Evolutionary conservation across 2,113 vertebrate genomes (phyloP).

Genomic region (Nipponia nippon): DNA sequence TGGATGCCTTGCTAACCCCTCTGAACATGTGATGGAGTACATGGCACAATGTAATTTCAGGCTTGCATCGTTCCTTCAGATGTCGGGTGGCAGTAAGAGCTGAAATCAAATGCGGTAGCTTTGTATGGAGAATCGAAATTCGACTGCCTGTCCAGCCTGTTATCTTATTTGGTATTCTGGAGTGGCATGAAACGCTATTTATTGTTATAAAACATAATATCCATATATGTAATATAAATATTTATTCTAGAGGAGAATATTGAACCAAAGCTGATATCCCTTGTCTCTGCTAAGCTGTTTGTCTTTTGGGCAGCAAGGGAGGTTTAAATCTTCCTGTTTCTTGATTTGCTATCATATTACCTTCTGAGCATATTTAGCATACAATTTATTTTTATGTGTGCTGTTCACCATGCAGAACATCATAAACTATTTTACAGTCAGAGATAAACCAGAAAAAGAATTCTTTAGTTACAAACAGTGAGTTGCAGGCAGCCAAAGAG

Average conservation of each 20-base stretch:
- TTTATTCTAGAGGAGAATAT: neutral
- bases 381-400: conserved; percentile 29
- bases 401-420: neutral
- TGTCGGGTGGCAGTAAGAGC: neutral
- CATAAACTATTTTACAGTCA: conserved; percentile 15
- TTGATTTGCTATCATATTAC: conserved; percentile 10
- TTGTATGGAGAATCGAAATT: neutral
- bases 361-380: conserved; percentile 32
- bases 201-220: neutral
- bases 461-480: neutral
- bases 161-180: neutral
- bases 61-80: neutral
- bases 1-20: neutral
- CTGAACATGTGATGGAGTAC: neutral
- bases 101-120: neutral
- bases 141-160: neutral
- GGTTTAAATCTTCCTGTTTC: conserved; percentile 20
- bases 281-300: neutral
- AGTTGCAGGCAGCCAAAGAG: conserved; percentile 5
- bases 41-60: neutral
- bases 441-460: conserved; percentile 14
- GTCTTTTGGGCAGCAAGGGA: neutral
- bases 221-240: neutral
- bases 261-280: neutral
- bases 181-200: neutral